Evolutionary conservation across 30 jellyfish, hydroid and myxozoan species (phyloP), one percentile per base, ranked within the genome.

Genomic region (Aurelia aurita complex sp. Pacific): DNA sequence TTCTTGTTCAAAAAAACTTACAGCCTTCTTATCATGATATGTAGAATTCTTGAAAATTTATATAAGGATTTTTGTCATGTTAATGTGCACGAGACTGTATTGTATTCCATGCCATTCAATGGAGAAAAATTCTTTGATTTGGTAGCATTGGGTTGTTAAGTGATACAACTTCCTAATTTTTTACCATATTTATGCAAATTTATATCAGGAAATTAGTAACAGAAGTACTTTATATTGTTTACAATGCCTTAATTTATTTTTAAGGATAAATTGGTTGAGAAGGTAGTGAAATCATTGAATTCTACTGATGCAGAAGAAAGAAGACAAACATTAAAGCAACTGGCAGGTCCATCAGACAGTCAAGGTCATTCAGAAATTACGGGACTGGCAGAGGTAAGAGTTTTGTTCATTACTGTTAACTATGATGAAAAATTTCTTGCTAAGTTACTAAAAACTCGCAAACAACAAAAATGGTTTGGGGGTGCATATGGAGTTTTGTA

Each of bases 311-410:
- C 89, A 2, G 97, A 88, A 33, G 92, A 88, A 67, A 73, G 90
- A 55, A 73, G 82, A 52, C 29, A 79, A 35, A 81, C 97, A 55
- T 60, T 88, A 69, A 74, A 73, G 23, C 43, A 83, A 57, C 90
- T 88, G 51, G 85, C 97, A 18, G 97, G 97, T 9, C 63, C 82
- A 0, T 14, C 52, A 73, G 88, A 85, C 23, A 36, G 66, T 35
- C 90, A 77, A 33, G 90, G 90, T 2, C 83, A 87, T 11, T 15
- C 85, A n/a, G 92, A 88, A 67, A 42, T 80, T 17, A 14, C 97
- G 2, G 97, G 97, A 3, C 89, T 79, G 68, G 97, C 97, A 71
- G 97, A 88, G 97, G 97, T 88, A 55, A 15, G 60, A 23, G 10
- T 62, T 18, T 15, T n/a, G 18, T 17, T 2, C 5, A 61, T 61